Percentiles rank a stretch among this genome's conserved stretches.
Conservation (phyloP, 2,113 vertebrate species). For the Tinamus guttatus region DNA sequence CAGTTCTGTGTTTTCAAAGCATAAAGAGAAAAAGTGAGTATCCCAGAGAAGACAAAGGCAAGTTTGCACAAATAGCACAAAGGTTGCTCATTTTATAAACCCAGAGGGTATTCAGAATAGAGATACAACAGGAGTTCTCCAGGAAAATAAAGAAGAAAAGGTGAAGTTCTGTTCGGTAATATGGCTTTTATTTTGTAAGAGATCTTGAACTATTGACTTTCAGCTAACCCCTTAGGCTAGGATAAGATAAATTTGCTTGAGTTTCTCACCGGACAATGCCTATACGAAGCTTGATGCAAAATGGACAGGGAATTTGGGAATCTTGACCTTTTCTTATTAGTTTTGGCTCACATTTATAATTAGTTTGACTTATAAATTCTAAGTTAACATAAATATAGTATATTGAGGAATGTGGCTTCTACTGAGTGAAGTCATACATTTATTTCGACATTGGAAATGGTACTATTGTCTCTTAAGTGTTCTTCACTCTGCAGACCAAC, state of each 20-base stretch:
- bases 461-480: background rate
- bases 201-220: background rate
- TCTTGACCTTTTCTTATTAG: background rate
- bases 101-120: background rate
- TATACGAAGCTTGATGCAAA: background rate
- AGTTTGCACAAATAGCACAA: background rate
- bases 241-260: background rate
- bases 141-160: background rate
- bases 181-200: background rate
- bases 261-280: background rate
- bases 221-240: background rate
- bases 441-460: background rate
- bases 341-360: background rate
- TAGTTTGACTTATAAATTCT: background rate
- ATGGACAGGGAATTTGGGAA: background rate
- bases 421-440: background rate
- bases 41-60: background rate
- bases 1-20: background rate
- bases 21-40: background rate
- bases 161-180: background rate
- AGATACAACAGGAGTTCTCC: background rate
- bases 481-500: background rate
- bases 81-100: background rate
- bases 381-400: background rate
- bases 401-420: background rate